Conservation (phyloP, 2,797 vertebrate genomes). For the Myripristis jacobus region DNA sequence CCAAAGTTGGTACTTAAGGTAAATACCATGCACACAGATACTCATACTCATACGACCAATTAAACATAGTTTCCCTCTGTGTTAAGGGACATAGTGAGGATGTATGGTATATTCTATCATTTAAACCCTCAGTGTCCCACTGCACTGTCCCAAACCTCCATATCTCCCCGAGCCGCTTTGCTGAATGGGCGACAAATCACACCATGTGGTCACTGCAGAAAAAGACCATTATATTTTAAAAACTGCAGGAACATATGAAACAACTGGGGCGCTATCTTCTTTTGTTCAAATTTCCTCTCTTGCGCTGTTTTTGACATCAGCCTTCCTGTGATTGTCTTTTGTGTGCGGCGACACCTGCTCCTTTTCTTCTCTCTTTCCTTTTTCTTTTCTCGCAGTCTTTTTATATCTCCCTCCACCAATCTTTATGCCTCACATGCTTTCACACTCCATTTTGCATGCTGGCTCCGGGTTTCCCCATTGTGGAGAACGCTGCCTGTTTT, state of each 20-base stretch:
- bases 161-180: conserved; percentile 69
- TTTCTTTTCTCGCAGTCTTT: conserved; percentile 29
- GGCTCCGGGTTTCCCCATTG: conserved; percentile 69
- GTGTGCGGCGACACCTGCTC: conserved; percentile 52
- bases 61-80: conserved; percentile 58
- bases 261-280: conserved; percentile 42
- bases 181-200: conserved; percentile 64
- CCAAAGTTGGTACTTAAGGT: no score
- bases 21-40: conserved; percentile 4
- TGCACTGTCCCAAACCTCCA: conserved; percentile 45
- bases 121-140: conserved; percentile 58
- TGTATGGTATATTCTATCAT: conserved; percentile 68
- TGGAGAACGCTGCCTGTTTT: conserved; percentile 68
- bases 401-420: conserved; percentile 55
- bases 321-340: conserved; percentile 49
- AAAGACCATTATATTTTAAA: conserved; percentile 66
- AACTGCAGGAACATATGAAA: conserved; percentile 52
- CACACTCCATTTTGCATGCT: conserved; percentile 72
- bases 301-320: conserved; percentile 42
- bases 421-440: conserved; percentile 66
- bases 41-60: conserved; percentile 55
- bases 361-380: conserved; percentile 26
- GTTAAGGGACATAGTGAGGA: conserved; percentile 45
- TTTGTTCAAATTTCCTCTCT: conserved; percentile 59
- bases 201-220: conserved; percentile 50